Percentiles rank a stretch among this genome's conserved stretches.
phyloP scores from a whole-genome alignment of 1,140 invertebrate genomes.

The Ceratoteleas bidentatus region DNA sequence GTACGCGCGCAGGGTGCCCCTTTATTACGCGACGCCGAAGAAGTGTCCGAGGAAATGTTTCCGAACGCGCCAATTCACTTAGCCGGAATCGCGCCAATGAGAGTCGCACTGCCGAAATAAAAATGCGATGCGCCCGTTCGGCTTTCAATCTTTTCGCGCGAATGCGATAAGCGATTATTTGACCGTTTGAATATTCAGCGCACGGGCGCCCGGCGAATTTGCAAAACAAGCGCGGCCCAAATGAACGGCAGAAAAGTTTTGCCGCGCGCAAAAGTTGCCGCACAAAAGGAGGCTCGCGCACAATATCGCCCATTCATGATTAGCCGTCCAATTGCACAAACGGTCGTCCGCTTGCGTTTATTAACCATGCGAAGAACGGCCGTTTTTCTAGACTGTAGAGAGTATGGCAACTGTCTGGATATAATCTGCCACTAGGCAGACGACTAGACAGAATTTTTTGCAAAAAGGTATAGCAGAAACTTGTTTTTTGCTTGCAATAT shows the following conservation, averaged over 20 bases:
- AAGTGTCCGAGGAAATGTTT: neutral
- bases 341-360: neutral
- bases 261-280: neutral
- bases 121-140: neutral
- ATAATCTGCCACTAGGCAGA: too few species aligned
- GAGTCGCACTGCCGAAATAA: neutral
- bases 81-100: neutral
- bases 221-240: neutral
- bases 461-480: too few species aligned
- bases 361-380: neutral
- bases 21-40: slow-evolving; percentile 25
- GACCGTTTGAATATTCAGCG: neutral
- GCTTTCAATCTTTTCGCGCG: neutral
- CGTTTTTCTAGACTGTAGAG: too few species aligned
- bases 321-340: neutral
- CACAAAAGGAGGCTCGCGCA: neutral
- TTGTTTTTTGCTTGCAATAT: too few species aligned
- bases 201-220: neutral
- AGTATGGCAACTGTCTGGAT: too few species aligned
- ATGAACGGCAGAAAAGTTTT: slow-evolving; percentile 2
- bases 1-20: slow-evolving; percentile 14
- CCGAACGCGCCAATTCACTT: neutral
- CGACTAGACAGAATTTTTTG: too few species aligned
- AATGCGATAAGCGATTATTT: slow-evolving; percentile 1
- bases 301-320: neutral